Conservation (phyloP, 2,888 invertebrate genomes). For the Thyatira batis region DNA sequence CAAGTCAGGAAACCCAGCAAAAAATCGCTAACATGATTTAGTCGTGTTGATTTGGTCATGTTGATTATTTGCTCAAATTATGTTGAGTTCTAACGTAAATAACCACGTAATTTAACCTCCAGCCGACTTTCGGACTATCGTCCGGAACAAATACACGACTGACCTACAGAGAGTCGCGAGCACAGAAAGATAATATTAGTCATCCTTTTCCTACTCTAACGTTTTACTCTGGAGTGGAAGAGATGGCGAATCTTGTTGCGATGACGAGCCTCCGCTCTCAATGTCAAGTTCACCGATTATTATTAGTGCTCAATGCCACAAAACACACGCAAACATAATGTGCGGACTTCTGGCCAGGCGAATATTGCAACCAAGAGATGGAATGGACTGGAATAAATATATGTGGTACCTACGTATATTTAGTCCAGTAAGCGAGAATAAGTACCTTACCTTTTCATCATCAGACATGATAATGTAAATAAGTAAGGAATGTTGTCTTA, state of each 20-base stretch:
- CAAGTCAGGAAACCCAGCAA: too few relatives aligned
- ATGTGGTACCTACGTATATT: background rate
- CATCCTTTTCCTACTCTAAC: conserved; percentile 61
- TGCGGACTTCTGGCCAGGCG: conserved; percentile 52
- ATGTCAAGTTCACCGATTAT: conserved; percentile 83
- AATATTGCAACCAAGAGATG: conserved; percentile 30
- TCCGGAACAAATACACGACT: conserved; percentile 80
- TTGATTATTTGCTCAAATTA: conserved; percentile 47
- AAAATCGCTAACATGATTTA: conserved; percentile 22
- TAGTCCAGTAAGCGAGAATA: too few relatives aligned
- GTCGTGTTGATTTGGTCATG: conserved; percentile 28
- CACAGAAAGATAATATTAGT: conserved; percentile 65
- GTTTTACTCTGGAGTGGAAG: conserved; percentile 50
- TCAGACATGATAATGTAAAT: too few relatives aligned
- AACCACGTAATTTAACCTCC: conserved; percentile 77
- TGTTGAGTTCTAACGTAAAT: conserved; percentile 58
- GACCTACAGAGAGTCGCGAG: conserved; percentile 79
- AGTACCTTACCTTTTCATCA: too few relatives aligned
- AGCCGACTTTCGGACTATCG: conserved; percentile 81
- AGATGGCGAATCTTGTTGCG: conserved; percentile 68
- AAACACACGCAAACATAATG: conserved; percentile 73
- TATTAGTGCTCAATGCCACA: conserved; percentile 81
- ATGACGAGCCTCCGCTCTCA: conserved; percentile 81
- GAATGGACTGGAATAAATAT: conserved; percentile 3
- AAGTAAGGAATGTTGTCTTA: too few relatives aligned